Evolutionary conservation across 1,140 invertebrate species (phyloP).

Genomic region (Lepidurus packardi): DNA sequence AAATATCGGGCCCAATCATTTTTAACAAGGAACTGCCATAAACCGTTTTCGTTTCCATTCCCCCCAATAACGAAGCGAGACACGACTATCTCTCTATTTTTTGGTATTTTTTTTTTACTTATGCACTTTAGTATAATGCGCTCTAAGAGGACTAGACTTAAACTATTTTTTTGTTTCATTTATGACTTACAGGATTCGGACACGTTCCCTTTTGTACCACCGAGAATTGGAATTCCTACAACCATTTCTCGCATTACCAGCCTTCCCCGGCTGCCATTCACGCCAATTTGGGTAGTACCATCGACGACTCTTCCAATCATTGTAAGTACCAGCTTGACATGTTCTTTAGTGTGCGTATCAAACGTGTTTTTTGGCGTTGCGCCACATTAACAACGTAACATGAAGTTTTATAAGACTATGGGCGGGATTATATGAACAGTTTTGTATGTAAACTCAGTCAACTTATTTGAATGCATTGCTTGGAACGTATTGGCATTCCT

Average conservation of each 20-base stretch:
- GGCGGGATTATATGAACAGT: no score
- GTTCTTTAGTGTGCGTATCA: neutral
- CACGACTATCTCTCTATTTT: neutral
- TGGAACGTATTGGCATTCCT: no score
- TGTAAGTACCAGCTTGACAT: conserved; percentile 6
- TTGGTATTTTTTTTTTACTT: neutral
- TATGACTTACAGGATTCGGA: neutral
- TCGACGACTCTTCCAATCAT: conserved; percentile 15
- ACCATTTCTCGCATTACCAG: conserved; percentile 15
- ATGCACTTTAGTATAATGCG: neutral
- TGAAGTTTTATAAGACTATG: no score
- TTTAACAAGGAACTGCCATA: neutral
- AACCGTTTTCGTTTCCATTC: neutral
- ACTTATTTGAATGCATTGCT: no score
- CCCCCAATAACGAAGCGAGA: conserved; percentile 3
- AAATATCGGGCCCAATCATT: neutral
- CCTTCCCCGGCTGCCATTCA: neutral
- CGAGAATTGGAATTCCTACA: conserved; percentile 2
- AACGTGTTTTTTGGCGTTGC: neutral
- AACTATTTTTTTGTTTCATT: neutral
- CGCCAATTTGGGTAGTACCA: conserved; percentile 3
- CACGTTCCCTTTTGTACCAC: conserved; percentile 13
- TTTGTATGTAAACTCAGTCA: no score
- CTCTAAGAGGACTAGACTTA: neutral
- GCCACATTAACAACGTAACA: no score